phyloP scores from a whole-genome alignment of 1,140 invertebrate genomes.

The Armadillidium nasatum region DNA sequence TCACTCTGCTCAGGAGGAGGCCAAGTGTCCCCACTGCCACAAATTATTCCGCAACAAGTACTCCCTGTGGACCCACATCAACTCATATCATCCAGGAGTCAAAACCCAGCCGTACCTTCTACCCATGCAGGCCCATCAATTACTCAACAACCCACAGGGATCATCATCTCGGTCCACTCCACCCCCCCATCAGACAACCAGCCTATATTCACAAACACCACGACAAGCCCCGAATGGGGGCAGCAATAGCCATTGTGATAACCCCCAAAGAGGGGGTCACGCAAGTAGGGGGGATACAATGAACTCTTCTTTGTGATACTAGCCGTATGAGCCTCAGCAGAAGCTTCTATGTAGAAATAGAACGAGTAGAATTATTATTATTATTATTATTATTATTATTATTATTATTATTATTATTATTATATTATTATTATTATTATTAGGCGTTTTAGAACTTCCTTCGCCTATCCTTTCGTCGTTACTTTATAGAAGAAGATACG shows the following conservation, averaged over 20 bases:
- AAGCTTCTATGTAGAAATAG: no score
- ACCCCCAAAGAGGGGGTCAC: background rate
- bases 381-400: no score
- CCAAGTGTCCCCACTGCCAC: constrained; percentile 45
- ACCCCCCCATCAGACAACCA: background rate
- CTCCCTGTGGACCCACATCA: constrained; percentile 48
- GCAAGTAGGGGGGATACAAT: background rate
- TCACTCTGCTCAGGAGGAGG: constrained; percentile 54
- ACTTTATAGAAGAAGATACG: no score
- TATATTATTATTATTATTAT: no score
- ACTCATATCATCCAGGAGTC: constrained; percentile 48
- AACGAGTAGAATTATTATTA: no score
- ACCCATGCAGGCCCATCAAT: background rate
- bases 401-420: no score
- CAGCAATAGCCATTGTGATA: constrained; percentile 12
- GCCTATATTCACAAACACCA: background rate
- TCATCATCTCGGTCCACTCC: background rate
- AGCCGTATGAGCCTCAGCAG: background rate
- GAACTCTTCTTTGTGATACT: constrained; percentile 9
- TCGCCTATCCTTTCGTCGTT: no score
- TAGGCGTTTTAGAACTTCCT: no score
- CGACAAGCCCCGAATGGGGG: background rate
- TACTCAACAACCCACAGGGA: background rate
- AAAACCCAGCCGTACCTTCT: constrained; percentile 24
- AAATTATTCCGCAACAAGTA: constrained; percentile 47